Conservation (phyloP, 2,113 vertebrate species). For the Lynx canadensis region DNA sequence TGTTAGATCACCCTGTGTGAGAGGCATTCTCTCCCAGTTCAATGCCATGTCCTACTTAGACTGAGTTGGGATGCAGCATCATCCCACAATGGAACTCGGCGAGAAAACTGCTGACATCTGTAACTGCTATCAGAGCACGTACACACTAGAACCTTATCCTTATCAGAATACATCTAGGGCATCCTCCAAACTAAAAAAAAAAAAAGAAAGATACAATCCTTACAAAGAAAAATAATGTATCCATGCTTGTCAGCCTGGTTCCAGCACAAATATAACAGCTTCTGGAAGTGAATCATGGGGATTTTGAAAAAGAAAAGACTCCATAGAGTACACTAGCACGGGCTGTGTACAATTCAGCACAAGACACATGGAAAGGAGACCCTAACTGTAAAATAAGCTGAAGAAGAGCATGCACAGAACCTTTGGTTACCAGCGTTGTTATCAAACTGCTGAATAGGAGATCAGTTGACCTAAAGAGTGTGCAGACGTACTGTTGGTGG, state of each 20-base stretch:
- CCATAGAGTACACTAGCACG: neutral
- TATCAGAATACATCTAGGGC: neutral
- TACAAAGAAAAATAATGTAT: neutral
- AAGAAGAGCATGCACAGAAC: neutral
- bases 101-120: neutral
- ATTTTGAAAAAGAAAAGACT: neutral
- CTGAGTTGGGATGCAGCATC: neutral
- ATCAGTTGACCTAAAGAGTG: neutral
- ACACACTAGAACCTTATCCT: neutral
- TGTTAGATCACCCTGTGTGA: neutral
- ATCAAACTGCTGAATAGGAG: neutral
- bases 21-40: neutral
- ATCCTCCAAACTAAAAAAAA: neutral
- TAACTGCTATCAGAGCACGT: neutral
- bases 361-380: neutral
- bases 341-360: neutral
- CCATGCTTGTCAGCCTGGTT: neutral
- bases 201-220: neutral
- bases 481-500: no score
- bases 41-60: neutral
- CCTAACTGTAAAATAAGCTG: neutral
- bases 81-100: neutral
- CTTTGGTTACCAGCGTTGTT: neutral
- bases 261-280: neutral
- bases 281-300: neutral